Evolutionary conservation across 2,113 vertebrate species (phyloP).

Genomic region (Chlorodrepanis virens): DNA sequence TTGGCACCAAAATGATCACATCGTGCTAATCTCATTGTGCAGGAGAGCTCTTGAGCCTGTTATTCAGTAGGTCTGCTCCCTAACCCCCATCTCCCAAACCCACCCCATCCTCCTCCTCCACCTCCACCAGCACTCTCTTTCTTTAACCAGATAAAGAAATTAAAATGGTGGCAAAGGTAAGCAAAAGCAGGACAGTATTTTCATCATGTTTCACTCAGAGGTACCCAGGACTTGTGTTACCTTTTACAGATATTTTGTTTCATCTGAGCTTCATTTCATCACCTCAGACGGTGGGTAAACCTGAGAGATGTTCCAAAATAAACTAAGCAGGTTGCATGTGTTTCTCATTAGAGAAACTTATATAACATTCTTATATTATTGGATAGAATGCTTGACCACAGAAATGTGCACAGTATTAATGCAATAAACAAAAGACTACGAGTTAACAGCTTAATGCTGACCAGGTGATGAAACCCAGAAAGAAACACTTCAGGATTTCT

Average conservation of each 20-base stretch:
- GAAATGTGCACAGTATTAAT: background rate
- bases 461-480: conserved; percentile 10
- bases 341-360: background rate
- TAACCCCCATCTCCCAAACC: background rate
- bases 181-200: background rate
- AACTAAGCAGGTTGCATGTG: background rate
- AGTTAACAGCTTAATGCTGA: background rate
- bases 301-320: background rate
- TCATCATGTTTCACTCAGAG: background rate
- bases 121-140: background rate
- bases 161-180: background rate
- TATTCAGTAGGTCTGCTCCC: conserved; percentile 48
- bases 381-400: background rate
- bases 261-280: background rate
- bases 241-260: background rate
- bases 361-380: background rate
- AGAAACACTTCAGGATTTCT: background rate
- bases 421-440: background rate
- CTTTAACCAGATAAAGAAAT: conserved; percentile 26
- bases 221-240: background rate
- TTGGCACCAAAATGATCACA: conserved; percentile 80
- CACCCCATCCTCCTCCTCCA: background rate
- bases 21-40: conserved; percentile 79
- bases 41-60: conserved; percentile 76
- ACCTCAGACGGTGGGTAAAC: background rate